Evolutionary conservation across 2,113 vertebrate species (phyloP).

Genomic region (Calidris pugnax): DNA sequence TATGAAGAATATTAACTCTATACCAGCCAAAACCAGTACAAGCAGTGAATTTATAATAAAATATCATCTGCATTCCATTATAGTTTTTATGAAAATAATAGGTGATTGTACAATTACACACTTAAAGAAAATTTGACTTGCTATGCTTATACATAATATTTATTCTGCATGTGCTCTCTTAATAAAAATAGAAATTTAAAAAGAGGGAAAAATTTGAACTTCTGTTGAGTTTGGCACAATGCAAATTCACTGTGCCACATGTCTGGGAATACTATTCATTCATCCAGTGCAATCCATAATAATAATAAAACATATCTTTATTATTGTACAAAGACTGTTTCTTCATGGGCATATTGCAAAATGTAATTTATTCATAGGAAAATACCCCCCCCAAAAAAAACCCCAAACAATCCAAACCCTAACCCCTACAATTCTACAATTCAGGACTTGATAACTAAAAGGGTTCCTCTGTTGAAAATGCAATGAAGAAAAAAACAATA

Average conservation of each 20-base stretch:
- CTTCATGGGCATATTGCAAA: not conserved
- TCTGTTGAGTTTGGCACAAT: not conserved
- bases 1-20: not conserved
- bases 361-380: not conserved
- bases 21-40: not conserved
- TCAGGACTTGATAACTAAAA: not conserved
- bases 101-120: not conserved
- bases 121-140: not conserved
- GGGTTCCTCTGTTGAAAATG: not conserved
- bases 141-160: not conserved
- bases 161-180: not conserved
- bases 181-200: not conserved
- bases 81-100: not conserved
- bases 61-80: not conserved
- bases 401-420: not conserved
- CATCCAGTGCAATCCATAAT: not conserved
- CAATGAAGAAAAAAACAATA: not conserved
- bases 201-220: not conserved
- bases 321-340: not conserved
- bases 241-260: not conserved
- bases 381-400: not conserved
- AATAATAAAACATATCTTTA: not conserved
- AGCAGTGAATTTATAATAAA: not conserved
- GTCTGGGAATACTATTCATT: not conserved
- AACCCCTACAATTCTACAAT: not conserved